Evolutionary conservation across 30 jellyfish, hydroid and myxozoan genomes (phyloP).

Genomic region (Turritopsis dohrnii): DNA sequence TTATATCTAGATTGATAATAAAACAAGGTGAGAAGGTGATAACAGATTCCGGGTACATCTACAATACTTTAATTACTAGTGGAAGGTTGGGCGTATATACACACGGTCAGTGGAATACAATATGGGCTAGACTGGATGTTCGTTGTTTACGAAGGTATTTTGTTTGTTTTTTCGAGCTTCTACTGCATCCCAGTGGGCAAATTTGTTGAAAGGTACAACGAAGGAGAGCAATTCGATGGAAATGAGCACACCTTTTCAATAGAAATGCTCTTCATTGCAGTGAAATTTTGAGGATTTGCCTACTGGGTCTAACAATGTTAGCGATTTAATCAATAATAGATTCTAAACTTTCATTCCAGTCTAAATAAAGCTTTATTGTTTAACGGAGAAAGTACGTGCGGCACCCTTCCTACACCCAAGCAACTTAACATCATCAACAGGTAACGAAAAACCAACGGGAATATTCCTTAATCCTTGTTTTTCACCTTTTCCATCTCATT

Average conservation of each 20-base stretch:
- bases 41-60: conserved; percentile 76
- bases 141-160: conserved; percentile 61
- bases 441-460: too few species aligned
- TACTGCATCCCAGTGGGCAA: background rate
- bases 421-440: conserved; percentile 46
- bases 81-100: conserved; percentile 90
- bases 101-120: conserved; percentile 69
- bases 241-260: background rate
- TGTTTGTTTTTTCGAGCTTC: background rate
- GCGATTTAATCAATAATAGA: too few species aligned
- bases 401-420: conserved; percentile 49
- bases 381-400: conserved; percentile 61
- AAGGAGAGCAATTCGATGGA: too few species aligned
- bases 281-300: too few species aligned
- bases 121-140: conserved; percentile 70
- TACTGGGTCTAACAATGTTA: too few species aligned
- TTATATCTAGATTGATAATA: conserved; percentile 18
- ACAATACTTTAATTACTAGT: conserved; percentile 65
- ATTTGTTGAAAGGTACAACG: background rate
- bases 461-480: too few species aligned
- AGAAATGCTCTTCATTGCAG: background rate
- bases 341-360: conserved; percentile 25
- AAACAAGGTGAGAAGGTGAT: conserved; percentile 46
- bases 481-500: background rate
- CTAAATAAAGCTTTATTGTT: conserved; percentile 63